Percentiles rank a stretch among this genome's conserved stretches.
Evolutionary conservation across 2,888 invertebrate species (phyloP).

Genomic region (Cotesia congregata): DNA sequence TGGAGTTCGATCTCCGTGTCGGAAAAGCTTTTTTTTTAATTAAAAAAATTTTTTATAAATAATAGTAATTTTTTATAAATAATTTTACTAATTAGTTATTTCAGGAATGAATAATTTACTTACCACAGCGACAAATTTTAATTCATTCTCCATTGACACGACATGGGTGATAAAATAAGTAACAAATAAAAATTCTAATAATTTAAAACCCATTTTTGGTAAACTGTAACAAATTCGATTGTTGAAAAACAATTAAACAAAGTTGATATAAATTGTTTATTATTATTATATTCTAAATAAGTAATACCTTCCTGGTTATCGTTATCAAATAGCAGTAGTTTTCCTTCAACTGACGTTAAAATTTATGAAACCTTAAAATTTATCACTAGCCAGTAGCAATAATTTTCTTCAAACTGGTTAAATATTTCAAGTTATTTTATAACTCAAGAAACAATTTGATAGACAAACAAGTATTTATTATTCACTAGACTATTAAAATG

Average conservation of each 20-base stretch:
- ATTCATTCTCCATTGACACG: neutral
- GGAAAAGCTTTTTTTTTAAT: slow-evolving; percentile 47
- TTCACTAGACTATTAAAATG: neutral
- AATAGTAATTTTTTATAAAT: neutral
- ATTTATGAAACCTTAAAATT: no score
- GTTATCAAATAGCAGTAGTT: no score
- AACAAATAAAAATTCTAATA: neutral
- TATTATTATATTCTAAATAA: no score
- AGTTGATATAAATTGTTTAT: no score
- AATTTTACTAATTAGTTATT: no score
- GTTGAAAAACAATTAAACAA: no score
- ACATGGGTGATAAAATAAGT: neutral
- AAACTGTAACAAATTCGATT: neutral
- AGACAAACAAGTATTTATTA: neutral
- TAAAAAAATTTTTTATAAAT: neutral
- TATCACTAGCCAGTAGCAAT: no score
- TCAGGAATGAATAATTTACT: neutral
- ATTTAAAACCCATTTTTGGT: neutral
- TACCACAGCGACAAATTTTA: neutral
- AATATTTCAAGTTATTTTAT: neutral
- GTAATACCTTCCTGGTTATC: no score
- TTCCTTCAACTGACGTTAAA: no score
- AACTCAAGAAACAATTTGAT: neutral
- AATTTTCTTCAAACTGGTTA: neutral
- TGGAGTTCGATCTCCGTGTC: slow-evolving; percentile 82